phyloP scores from a whole-genome alignment of 2,797 vertebrate genomes.

The Syndactyla subalaris region DNA sequence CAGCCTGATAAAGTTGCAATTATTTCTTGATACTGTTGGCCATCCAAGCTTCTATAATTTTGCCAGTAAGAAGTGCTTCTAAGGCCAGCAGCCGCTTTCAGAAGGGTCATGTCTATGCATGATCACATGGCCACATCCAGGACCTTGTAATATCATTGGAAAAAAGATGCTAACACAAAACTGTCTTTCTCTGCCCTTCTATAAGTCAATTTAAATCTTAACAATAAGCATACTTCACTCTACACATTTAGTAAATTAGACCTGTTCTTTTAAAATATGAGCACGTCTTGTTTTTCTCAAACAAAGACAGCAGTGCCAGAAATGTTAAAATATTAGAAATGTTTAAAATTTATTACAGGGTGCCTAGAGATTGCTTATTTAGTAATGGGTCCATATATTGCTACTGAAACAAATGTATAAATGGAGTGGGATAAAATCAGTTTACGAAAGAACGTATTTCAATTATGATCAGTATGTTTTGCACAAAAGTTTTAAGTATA shows the following conservation, averaged over 20 bases:
- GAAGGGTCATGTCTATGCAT: background rate
- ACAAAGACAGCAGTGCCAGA: conserved; percentile 1
- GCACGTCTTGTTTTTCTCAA: background rate
- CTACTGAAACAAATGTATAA: background rate
- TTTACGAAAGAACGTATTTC: conserved; percentile 15
- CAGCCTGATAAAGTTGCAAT: conserved; percentile 49
- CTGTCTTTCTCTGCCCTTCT: background rate
- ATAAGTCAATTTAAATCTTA: background rate
- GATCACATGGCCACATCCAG: background rate
- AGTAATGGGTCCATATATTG: background rate
- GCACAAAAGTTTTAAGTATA: background rate
- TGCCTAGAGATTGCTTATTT: conserved; percentile 13
- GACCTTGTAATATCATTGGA: background rate
- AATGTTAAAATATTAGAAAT: conserved; percentile 11
- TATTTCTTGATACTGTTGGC: conserved; percentile 30
- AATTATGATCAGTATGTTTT: background rate
- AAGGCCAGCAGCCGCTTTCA: background rate
- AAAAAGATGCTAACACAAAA: background rate
- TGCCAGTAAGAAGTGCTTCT: background rate
- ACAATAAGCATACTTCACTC: background rate
- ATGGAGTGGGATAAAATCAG: background rate
- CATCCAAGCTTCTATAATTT: conserved; percentile 31
- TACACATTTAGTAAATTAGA: conserved; percentile 4
- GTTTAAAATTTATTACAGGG: conserved; percentile 24
- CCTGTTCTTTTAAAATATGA: background rate